Conservation (phyloP, 2,888 invertebrate genomes). For the Erannis defoliaria region DNA sequence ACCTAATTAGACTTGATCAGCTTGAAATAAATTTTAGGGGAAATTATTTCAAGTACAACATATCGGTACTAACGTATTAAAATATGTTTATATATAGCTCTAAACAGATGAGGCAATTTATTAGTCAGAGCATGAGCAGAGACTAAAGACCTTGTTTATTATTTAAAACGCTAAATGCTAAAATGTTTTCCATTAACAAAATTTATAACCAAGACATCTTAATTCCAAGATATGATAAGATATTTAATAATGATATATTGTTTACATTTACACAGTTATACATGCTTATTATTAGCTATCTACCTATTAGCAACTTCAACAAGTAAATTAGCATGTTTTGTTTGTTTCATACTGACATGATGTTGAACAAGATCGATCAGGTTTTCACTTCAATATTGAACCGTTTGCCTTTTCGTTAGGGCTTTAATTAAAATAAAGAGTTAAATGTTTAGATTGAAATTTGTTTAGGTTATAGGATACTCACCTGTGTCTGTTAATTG, state of each 20-base stretch:
- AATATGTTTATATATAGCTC: too few relatives aligned
- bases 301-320: constrained; percentile 24
- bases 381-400: constrained; percentile 18
- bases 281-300: constrained; percentile 3
- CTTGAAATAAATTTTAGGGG: too few relatives aligned
- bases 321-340: constrained; percentile 30
- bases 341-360: constrained; percentile 22
- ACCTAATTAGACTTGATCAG: too few relatives aligned
- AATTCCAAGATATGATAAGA: constrained; percentile 7
- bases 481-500: constrained; percentile 34
- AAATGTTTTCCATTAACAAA: neutral
- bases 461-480: constrained; percentile 36
- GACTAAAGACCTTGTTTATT: too few relatives aligned
- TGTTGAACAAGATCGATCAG: constrained; percentile 17
- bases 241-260: constrained; percentile 1
- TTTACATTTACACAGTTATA: neutral
- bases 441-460: constrained; percentile 11
- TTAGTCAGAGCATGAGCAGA: too few relatives aligned
- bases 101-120: too few relatives aligned
- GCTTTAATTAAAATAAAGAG: constrained; percentile 18
- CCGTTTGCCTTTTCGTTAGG: constrained; percentile 11
- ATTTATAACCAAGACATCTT: neutral
- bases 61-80: too few relatives aligned
- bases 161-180: neutral
- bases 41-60: too few relatives aligned